phyloP scores from a whole-genome alignment of 2,797 vertebrate genomes.

The Taenioides sp. region DNA sequence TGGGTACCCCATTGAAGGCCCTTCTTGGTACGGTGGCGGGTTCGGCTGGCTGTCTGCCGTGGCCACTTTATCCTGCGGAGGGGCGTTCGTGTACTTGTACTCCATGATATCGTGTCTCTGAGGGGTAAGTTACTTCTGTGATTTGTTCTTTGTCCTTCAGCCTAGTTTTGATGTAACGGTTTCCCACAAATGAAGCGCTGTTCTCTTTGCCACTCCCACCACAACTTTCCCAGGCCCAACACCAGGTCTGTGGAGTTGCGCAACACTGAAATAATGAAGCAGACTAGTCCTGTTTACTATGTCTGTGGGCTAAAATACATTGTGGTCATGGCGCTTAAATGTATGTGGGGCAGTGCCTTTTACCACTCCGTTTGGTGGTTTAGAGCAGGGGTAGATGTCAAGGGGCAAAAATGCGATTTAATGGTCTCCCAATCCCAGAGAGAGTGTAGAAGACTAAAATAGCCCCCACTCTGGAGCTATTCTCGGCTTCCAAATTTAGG shows the following conservation, averaged over 20 bases:
- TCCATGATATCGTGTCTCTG: slow-evolving; percentile 53
- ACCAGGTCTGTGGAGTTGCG: background rate
- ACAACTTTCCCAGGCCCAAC: background rate
- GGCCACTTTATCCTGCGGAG: slow-evolving; percentile 41
- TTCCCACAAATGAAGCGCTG: background rate
- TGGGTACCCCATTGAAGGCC: slow-evolving; percentile 14
- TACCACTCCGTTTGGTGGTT: too few relatives aligned
- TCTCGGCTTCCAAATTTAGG: too few relatives aligned
- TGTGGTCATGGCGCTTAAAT: too few relatives aligned
- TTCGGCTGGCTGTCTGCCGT: slow-evolving; percentile 41
- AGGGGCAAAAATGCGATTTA: background rate
- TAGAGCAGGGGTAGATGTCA: background rate
- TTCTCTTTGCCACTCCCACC: background rate
- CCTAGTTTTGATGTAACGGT: background rate
- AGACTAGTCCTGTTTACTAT: too few relatives aligned
- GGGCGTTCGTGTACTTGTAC: slow-evolving; percentile 43
- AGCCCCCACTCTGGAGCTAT: too few relatives aligned
- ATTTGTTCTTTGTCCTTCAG: background rate
- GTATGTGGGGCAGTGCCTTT: too few relatives aligned
- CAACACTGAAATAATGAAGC: too few relatives aligned
- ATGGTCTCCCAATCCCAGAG: too few relatives aligned
- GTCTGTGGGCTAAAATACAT: too few relatives aligned
- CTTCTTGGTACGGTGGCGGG: slow-evolving; percentile 67
- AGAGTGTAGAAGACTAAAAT: too few relatives aligned
- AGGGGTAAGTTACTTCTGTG: background rate